Conservation (phyloP, 2,888 invertebrate species). For the Tipula confusa region DNA sequence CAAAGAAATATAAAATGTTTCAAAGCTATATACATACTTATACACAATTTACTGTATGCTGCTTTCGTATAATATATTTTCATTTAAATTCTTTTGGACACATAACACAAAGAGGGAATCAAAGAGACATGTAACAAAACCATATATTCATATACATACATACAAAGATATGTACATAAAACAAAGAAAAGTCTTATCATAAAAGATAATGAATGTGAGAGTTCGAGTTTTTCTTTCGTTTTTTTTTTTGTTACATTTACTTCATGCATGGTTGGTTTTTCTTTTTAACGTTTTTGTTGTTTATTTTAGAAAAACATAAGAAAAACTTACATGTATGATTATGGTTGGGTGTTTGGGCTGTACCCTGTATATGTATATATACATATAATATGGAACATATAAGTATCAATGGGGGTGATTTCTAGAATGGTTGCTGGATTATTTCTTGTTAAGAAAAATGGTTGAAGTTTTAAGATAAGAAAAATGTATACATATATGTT, state of each 20-base stretch:
- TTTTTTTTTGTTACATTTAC: background rate
- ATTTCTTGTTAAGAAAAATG: background rate
- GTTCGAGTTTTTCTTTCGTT: background rate
- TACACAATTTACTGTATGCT: too few species aligned
- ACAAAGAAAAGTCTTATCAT: conserved; percentile 16
- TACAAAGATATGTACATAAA: background rate
- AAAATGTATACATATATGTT: background rate
- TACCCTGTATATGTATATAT: background rate
- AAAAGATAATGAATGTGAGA: conserved; percentile 25
- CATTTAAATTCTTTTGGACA: conserved; percentile 25
- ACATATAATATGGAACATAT: background rate
- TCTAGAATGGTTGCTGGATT: conserved; percentile 12
- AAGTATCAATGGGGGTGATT: conserved; percentile 7
- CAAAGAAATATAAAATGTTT: too few species aligned
- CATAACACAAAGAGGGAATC: background rate
- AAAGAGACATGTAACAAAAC: background rate
- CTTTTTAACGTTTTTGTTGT: background rate
- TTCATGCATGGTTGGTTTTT: conserved; percentile 20
- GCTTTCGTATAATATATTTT: background rate
- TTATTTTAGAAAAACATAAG: background rate
- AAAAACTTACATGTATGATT: conserved; percentile 20
- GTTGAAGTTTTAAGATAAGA: conserved; percentile 7
- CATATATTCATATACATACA: background rate
- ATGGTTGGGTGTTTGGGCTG: background rate
- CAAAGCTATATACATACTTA: too few species aligned